phyloP scores from a whole-genome alignment of 2,888 invertebrate genomes.

The Dicranocentrus wangi region DNA sequence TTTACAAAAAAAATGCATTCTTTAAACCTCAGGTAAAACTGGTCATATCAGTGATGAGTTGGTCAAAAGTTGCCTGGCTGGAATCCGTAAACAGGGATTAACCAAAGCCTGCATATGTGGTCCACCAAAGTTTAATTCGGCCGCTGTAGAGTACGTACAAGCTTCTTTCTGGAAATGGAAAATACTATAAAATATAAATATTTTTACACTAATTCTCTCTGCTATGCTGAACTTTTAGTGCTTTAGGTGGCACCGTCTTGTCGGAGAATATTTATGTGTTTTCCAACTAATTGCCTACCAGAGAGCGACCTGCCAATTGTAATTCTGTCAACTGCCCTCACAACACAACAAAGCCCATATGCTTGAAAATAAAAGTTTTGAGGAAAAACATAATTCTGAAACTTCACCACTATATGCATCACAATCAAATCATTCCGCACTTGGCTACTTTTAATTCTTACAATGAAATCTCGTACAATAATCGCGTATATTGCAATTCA shows the following conservation, averaged over 20 bases:
- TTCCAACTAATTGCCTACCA: conserved; percentile 24
- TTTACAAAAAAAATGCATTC: background rate
- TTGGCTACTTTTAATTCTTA: no score
- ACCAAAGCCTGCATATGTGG: conserved; percentile 50
- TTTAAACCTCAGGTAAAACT: background rate
- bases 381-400: no score
- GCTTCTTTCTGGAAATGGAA: background rate
- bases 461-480: no score
- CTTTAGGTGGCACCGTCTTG: conserved; percentile 16
- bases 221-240: no score
- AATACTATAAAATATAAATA: background rate
- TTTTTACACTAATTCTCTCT: no score
- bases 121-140: conserved; percentile 45
- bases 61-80: background rate
- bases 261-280: conserved; percentile 45
- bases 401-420: no score
- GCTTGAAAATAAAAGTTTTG: no score
- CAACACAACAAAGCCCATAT: no score
- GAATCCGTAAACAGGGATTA: background rate
- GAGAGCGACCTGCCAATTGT: no score
- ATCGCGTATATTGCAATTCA: no score
- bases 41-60: background rate
- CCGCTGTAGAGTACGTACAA: conserved; percentile 30
- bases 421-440: no score
- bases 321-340: no score